A percentile compares a stretch with the other conserved stretches of the same genome.
Conservation (phyloP, 2,113 vertebrate species). For the Myotis lucifugus region DNA sequence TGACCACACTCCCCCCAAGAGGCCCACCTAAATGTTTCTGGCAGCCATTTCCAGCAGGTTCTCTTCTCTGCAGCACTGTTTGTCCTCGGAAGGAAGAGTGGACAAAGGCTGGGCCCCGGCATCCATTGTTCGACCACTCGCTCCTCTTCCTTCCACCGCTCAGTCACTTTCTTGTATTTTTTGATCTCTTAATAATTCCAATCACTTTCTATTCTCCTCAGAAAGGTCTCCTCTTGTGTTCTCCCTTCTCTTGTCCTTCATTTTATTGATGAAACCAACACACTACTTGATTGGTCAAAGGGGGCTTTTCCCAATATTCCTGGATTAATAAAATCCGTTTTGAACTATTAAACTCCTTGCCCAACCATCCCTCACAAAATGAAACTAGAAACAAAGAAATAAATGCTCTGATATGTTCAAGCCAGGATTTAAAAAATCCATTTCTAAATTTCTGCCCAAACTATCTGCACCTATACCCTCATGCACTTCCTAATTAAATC, state of each 20-base stretch:
- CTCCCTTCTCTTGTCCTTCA: background rate
- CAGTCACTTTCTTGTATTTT: background rate
- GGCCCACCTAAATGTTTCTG: fast-evolving
- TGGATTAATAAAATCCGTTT: background rate
- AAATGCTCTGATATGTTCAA: background rate
- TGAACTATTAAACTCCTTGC: background rate
- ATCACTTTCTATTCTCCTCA: background rate
- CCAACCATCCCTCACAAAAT: background rate
- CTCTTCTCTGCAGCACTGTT: background rate
- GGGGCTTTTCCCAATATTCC: background rate
- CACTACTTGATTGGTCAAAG: background rate
- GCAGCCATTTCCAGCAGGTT: background rate
- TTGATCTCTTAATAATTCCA: background rate
- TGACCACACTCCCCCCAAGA: background rate
- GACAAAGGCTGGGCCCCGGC: fast-evolving
- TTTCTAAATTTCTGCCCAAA: background rate
- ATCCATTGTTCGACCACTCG: background rate
- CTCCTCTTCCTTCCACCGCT: background rate
- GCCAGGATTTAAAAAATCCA: background rate
- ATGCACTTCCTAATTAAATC: background rate
- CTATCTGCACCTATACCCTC: background rate
- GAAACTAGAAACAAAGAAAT: background rate
- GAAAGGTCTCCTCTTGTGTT: background rate
- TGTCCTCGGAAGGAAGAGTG: background rate
- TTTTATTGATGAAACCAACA: background rate